These are phyloP conservation scores for Cyanoderma ruficeps DNA, from an alignment of 2,113 vertebrate genomes.

Conservation along the genomic window DNA sequence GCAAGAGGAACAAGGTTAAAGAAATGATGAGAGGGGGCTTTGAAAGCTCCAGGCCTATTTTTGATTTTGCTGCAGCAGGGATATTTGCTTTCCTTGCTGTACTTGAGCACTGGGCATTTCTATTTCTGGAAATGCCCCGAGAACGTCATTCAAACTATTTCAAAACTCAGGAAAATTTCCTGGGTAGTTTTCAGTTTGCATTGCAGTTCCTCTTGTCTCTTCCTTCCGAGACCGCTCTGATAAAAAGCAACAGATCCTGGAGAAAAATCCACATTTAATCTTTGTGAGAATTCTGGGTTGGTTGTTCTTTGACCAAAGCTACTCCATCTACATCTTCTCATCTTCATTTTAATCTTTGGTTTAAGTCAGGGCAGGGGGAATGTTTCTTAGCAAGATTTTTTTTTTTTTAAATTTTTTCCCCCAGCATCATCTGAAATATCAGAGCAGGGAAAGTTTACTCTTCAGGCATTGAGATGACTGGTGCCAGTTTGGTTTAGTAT, in stretches of 20 bases:
- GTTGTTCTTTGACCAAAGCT: background rate
- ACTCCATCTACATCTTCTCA: background rate
- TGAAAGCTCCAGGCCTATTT: slow-evolving; percentile 41
- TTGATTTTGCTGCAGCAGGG: slow-evolving; percentile 40
- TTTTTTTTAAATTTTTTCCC: background rate
- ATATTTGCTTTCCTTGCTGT: background rate
- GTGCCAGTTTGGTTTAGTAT: background rate
- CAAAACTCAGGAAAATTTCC: slow-evolving; percentile 9
- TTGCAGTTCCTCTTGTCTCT: background rate
- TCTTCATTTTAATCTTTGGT: background rate
- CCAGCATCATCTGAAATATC: background rate
- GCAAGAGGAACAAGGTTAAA: slow-evolving; percentile 30
- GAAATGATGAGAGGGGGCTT: background rate
- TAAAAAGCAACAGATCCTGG: background rate
- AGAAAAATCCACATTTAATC: background rate
- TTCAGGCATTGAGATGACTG: background rate
- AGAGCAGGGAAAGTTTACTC: background rate
- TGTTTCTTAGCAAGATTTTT: background rate
- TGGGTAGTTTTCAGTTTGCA: slow-evolving; percentile 13
- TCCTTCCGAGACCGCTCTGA: background rate
- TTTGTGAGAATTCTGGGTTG: background rate
- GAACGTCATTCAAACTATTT: slow-evolving; percentile 19
- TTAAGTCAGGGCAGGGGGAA: background rate
- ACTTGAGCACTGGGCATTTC: slow-evolving; percentile 22
- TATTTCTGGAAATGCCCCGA: slow-evolving; percentile 36